phyloP scores from a whole-genome alignment of 2,113 vertebrate genomes.

The Phyllopteryx taeniolatus region DNA sequence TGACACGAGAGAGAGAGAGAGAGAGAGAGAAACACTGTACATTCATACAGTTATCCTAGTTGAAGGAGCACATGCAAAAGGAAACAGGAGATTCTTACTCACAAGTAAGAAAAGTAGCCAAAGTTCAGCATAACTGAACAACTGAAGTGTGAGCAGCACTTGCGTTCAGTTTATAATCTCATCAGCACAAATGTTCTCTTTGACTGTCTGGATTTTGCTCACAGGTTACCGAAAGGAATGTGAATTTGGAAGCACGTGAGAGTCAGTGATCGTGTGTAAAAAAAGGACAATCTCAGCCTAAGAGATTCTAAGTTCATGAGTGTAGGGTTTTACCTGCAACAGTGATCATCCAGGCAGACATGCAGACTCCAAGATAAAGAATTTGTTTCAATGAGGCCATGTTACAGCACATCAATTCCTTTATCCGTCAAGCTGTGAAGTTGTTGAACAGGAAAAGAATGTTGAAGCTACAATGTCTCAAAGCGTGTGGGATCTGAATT shows the following conservation, averaged over 20 bases:
- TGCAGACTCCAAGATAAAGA: conserved; percentile 33
- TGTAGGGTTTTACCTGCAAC: conserved; percentile 41
- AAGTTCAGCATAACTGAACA: no score
- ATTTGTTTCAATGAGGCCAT: conserved; percentile 32
- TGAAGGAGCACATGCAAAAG: no score
- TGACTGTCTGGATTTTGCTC: not conserved
- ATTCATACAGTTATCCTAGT: no score
- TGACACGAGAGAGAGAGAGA: no score
- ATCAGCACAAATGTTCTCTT: not conserved
- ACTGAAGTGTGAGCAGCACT: not conserved
- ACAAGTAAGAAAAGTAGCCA: no score
- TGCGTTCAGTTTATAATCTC: not conserved
- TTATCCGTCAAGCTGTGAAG: not conserved
- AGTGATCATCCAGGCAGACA: conserved; percentile 15
- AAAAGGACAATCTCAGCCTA: not conserved
- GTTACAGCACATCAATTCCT: not conserved
- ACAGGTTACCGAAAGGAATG: not conserved
- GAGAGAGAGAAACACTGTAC: no score
- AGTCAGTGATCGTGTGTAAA: not conserved
- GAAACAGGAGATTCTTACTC: no score
- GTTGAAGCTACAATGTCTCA: not conserved
- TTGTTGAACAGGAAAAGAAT: not conserved
- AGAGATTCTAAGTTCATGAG: no score
- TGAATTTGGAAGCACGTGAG: not conserved
- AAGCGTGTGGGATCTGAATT: conserved; percentile 12